Conservation (phyloP, 2,888 invertebrate genomes). For the Drosophila crucigera region DNA sequence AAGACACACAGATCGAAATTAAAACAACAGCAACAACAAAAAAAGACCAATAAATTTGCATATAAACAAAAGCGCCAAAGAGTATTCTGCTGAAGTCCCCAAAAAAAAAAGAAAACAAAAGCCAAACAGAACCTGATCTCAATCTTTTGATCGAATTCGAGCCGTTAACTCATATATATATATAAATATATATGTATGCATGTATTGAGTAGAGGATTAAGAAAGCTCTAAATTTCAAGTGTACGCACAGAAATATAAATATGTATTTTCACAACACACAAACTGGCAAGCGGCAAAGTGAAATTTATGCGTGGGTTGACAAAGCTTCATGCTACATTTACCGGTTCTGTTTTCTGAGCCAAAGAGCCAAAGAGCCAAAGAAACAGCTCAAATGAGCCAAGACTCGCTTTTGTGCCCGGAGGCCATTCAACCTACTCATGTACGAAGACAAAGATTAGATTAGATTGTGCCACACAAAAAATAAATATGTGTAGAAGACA, state of each 20-base stretch:
- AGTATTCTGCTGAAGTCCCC: slow-evolving; percentile 32
- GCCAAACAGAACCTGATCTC: slow-evolving; percentile 57
- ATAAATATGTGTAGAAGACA: slow-evolving; percentile 16
- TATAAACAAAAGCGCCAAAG: slow-evolving; percentile 72
- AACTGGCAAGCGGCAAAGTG: slow-evolving; percentile 54
- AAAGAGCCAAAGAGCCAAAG: slow-evolving; percentile 12
- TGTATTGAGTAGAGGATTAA: slow-evolving; percentile 40
- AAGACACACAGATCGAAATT: slow-evolving; percentile 55
- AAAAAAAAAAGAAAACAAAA: slow-evolving; percentile 45
- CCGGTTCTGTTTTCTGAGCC: slow-evolving; percentile 59
- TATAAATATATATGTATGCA: background rate
- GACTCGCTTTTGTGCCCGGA: slow-evolving; percentile 26
- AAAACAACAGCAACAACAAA: slow-evolving; percentile 41
- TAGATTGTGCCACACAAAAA: slow-evolving; percentile 60
- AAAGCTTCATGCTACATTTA: slow-evolving; percentile 56
- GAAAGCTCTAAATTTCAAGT: slow-evolving; percentile 51
- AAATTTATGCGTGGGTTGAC: slow-evolving; percentile 81
- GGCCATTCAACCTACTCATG: slow-evolving; percentile 58
- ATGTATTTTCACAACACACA: slow-evolving; percentile 3
- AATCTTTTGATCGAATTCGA: slow-evolving; percentile 52
- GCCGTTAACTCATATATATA: slow-evolving; percentile 37
- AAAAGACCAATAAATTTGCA: slow-evolving; percentile 68
- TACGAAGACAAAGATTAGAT: slow-evolving; percentile 66
- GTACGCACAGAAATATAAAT: slow-evolving; percentile 21
- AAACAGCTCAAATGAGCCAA: slow-evolving; percentile 16